Base-by-base conservation (phyloP, 2,797 vertebrate genomes). In the Acipenser ruthenus region DNA sequence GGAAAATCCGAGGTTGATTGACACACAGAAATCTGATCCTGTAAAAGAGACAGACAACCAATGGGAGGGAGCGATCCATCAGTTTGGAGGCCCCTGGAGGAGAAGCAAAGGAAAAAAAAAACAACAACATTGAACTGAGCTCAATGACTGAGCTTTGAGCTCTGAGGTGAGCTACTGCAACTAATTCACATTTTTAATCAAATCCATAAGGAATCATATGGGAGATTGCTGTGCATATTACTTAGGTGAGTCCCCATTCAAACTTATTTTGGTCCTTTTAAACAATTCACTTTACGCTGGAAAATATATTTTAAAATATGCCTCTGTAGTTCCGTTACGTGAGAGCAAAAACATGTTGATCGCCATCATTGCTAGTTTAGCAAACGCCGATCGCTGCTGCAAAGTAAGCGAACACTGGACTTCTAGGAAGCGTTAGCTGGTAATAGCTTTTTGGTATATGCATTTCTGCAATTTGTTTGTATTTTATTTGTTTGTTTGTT, bases 31-130 rank as follows among this genome's bases (percentile, higher is more conserved):
- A 88, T 87, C 84, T 76, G 92, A 91, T 90, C 89, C 86, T 70
- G 79, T 86, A 87, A 90, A 89, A 89, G 88, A 84, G 87, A 83
- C 83, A 83, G 87, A 80, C 90, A 89, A 80, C 93, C 93, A 94
- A 94, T 93, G 87, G 91, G 92, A 93, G 85, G 85, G 87, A 83
- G 86, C 78, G 88, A 89, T 86, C 89, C 83, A 83, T 89, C 87
- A 77, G 89, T 89, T 91, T 87, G 92, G 92, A 92, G 92, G 93
- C 91, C 92, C 90, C 87, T 85, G 82, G 90, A 93, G 92, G 91
- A 90, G 91, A 88, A 84, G 88, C 85, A 83, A 85, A 91, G 88
- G 78, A 84, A 86, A 87, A 86, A 37, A 37, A 37, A 37, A 37
- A 37, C 3, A 37, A 37, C 3, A 86, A 84, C 88, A 78, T 84